Evolutionary conservation across 2,888 invertebrate genomes (phyloP).

Genomic region (Scaptomyza tumidula): DNA sequence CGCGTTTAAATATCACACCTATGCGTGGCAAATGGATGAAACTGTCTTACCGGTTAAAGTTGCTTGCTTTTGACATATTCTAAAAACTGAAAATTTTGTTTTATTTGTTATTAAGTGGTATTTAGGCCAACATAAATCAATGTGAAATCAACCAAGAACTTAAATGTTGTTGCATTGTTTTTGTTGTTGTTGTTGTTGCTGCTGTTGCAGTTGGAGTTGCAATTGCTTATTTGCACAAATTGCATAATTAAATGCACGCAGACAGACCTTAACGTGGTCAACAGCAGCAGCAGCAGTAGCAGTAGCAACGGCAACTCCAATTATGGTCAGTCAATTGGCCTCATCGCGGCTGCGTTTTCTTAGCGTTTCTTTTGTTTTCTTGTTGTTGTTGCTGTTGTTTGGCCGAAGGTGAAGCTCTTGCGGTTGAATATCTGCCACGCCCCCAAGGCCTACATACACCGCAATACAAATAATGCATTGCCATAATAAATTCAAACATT

Average conservation of each 20-base stretch:
- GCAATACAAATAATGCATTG: too few relatives aligned
- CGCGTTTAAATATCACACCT: constrained; percentile 54
- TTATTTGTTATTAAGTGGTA: constrained; percentile 44
- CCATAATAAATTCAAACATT: neutral
- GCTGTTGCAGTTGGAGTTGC: constrained; percentile 24
- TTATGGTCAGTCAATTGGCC: constrained; percentile 67
- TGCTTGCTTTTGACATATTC: constrained; percentile 65
- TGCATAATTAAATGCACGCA: constrained; percentile 79
- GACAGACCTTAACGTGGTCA: constrained; percentile 69
- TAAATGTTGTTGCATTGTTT: constrained; percentile 21
- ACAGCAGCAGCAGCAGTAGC: constrained; percentile 11
- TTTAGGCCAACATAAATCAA: constrained; percentile 49
- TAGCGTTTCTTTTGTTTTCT: constrained; percentile 38
- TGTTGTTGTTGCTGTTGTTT: constrained; percentile 10
- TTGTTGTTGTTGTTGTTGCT: constrained; percentile 1
- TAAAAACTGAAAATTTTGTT: constrained; percentile 25
- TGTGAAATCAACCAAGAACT: constrained; percentile 57
- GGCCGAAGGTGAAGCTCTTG: constrained; percentile 64
- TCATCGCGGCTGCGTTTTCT: constrained; percentile 58
- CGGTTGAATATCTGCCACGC: constrained; percentile 42
- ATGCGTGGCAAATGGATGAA: constrained; percentile 17
- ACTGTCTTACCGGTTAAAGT: constrained; percentile 56
- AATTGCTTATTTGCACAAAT: constrained; percentile 72
- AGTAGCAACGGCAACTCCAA: constrained; percentile 55
- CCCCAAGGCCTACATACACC: constrained; percentile 19